These are phyloP conservation scores for Centrocercus urophasianus DNA, from an alignment of 2,113 vertebrate species.

Conservation along the genomic window DNA sequence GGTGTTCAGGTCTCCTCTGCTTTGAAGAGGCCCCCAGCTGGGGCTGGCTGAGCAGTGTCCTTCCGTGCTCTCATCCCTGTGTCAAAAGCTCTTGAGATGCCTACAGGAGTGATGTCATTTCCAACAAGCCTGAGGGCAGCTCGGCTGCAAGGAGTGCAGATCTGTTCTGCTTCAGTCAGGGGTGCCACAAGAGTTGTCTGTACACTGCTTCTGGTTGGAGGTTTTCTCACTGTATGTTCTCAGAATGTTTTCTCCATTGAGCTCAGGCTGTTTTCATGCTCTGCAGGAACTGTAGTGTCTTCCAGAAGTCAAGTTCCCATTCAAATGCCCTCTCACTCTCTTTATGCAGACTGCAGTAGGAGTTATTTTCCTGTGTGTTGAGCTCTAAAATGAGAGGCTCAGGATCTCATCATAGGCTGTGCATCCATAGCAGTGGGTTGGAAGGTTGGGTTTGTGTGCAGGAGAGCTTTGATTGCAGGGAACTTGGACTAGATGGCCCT, in stretches of 20 bases:
- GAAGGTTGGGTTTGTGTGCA: background rate
- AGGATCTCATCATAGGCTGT: background rate
- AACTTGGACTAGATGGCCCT: too few relatives aligned
- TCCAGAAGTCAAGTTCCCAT: background rate
- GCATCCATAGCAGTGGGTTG: background rate
- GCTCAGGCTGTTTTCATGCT: background rate
- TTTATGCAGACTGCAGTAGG: background rate
- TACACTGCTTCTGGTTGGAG: background rate
- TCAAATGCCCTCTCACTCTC: rapidly evolving
- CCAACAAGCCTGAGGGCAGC: background rate
- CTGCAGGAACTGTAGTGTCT: background rate
- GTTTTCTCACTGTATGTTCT: background rate
- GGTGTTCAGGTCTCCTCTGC: background rate
- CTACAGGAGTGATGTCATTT: background rate
- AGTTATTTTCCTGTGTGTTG: background rate
- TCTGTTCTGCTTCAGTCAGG: background rate
- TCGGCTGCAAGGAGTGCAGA: background rate
- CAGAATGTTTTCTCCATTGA: background rate
- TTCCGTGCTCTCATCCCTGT: background rate
- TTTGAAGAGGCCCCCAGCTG: background rate
- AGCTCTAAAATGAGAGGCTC: background rate
- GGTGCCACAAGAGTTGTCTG: background rate
- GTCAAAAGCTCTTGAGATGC: background rate
- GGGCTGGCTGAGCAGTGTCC: background rate
- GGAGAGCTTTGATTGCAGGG: background rate